A percentile compares a stretch with the other conserved stretches of the same genome.
phyloP scores from a whole-genome alignment of 2,797 vertebrate genomes.

The Choloepus didactylus region DNA sequence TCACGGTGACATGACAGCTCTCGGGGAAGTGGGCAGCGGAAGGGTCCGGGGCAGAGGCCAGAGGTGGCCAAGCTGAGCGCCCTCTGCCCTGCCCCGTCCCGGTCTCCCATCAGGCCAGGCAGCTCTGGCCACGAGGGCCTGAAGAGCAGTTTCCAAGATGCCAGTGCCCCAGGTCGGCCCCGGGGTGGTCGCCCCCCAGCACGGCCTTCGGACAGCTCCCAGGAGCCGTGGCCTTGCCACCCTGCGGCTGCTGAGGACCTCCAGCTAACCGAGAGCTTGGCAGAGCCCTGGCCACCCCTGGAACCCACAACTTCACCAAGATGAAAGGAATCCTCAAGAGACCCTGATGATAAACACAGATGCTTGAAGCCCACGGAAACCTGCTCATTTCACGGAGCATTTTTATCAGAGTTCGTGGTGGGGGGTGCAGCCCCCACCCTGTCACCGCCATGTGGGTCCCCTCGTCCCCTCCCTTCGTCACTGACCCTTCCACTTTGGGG shows the following conservation, averaged over 20 bases:
- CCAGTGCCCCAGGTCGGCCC: not conserved
- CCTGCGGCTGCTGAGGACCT: not conserved
- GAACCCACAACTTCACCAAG: conserved; percentile 80
- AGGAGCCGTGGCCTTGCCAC: conserved; percentile 61
- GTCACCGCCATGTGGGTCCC: no score
- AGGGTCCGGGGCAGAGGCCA: not conserved
- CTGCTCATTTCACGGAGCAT: not conserved
- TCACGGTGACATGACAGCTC: conserved; percentile 71
- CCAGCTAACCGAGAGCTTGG: conserved; percentile 79
- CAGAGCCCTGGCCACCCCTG: conserved; percentile 51
- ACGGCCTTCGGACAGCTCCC: not conserved
- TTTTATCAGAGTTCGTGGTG: not conserved
- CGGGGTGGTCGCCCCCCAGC: no score
- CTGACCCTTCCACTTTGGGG: not conserved
- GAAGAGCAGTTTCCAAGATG: conserved; percentile 60
- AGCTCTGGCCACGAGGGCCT: not conserved
- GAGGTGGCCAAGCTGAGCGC: not conserved
- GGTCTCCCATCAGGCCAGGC: not conserved
- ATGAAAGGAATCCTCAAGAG: conserved; percentile 75
- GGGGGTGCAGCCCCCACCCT: not conserved
- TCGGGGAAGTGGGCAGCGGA: not conserved
- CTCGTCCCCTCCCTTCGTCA: no score
- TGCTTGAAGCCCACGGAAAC: not conserved
- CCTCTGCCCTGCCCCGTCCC: not conserved
- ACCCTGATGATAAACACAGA: conserved; percentile 55